These are phyloP conservation scores for Gracilinanus agilis DNA, from an alignment of 2,113 vertebrate species.

Conservation along the genomic window DNA sequence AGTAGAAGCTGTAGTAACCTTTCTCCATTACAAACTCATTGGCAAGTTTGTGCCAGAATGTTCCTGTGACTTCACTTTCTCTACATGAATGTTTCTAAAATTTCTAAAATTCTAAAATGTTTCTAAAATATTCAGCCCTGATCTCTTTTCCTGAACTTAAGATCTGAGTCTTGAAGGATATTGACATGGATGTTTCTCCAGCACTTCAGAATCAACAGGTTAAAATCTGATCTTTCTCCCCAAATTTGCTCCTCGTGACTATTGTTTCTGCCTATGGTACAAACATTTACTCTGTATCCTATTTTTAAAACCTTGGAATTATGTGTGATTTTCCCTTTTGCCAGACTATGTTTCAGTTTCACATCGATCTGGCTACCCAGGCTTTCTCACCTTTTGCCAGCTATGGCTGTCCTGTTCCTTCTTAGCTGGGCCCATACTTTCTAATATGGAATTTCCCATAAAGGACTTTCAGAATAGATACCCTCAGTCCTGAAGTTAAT, in stretches of 20 bases:
- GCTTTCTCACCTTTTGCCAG: neutral
- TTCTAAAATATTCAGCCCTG: neutral
- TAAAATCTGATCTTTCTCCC: neutral
- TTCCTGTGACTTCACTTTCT: neutral
- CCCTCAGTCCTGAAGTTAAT: neutral
- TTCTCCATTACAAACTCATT: neutral
- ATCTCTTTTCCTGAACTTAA: neutral
- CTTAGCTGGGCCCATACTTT: neutral
- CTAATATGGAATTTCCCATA: neutral
- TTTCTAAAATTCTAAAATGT: no score
- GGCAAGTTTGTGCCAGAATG: neutral
- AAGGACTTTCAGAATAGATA: neutral
- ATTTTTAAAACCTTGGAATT: neutral
- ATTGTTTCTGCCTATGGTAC: neutral
- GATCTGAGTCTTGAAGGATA: neutral
- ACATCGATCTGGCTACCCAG: no score
- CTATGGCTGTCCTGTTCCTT: neutral
- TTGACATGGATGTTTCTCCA: neutral
- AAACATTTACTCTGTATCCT: neutral
- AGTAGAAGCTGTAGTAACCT: neutral
- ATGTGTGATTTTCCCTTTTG: neutral
- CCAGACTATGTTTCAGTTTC: neutral
- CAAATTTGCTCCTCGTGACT: neutral
- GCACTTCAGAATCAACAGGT: neutral
- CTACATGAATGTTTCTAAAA: neutral